Conservation (phyloP, 1,140 invertebrate species). For the Drosophila nigrodunni region DNA sequence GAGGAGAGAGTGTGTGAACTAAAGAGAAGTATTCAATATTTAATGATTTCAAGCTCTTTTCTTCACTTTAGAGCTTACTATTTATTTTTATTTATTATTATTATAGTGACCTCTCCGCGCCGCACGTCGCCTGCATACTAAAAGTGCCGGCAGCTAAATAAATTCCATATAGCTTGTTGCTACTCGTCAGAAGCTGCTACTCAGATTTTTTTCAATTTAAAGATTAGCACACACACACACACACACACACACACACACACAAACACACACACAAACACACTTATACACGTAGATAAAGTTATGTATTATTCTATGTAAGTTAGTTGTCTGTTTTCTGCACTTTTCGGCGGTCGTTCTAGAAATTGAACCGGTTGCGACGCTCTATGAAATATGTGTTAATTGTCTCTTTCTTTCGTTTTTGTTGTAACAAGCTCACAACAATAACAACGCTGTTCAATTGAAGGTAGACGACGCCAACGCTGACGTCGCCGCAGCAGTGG, state of each 20-base stretch:
- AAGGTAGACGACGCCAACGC: conserved; percentile 22
- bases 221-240: conserved; percentile 65
- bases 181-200: conserved; percentile 48
- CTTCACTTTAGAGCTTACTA: not conserved
- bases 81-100: conserved; percentile 2
- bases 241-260: not conserved
- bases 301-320: conserved; percentile 64
- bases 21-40: conserved; percentile 19
- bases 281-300: conserved; percentile 43
- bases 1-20: not conserved
- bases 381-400: conserved; percentile 71
- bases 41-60: conserved; percentile 10
- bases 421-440: conserved; percentile 32
- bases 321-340: conserved; percentile 48
- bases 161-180: conserved; percentile 29
- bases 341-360: conserved; percentile 32
- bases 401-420: conserved; percentile 53
- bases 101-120: conserved; percentile 27
- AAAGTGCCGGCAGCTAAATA: conserved; percentile 54
- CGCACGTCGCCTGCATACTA: conserved; percentile 54
- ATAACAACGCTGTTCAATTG: conserved; percentile 48
- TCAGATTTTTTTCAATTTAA: conserved; percentile 80
- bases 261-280: not conserved
- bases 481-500: conserved; percentile 3
- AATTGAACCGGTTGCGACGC: conserved; percentile 65